Conservation (phyloP, 2,888 invertebrate genomes). For the Digitonthophagus gazella region DNA sequence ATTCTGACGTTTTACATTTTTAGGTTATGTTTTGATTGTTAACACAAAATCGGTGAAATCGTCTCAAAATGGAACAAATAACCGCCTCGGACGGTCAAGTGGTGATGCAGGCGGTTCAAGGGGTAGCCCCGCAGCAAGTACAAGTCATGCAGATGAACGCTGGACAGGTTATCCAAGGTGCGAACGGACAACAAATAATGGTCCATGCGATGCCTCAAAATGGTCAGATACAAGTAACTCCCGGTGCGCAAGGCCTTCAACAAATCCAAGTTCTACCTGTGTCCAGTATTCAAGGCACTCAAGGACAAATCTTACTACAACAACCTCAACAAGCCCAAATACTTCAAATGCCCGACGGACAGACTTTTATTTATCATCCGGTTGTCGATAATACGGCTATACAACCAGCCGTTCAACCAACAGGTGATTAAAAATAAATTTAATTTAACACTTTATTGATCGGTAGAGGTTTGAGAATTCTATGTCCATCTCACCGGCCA, state of each 20-base stretch:
- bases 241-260: slow-evolving; percentile 63
- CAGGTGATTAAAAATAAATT: slow-evolving; percentile 42
- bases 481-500: no score
- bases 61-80: slow-evolving; percentile 56
- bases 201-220: slow-evolving; percentile 65
- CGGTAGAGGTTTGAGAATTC: no score
- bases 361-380: slow-evolving; percentile 88
- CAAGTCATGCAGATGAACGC: slow-evolving; percentile 59
- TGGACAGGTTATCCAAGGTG: slow-evolving; percentile 65
- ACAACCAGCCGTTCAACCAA: slow-evolving; percentile 60
- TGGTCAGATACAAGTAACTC: slow-evolving; percentile 63
- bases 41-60: background rate
- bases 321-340: slow-evolving; percentile 73
- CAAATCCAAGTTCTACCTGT: slow-evolving; percentile 75
- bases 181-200: slow-evolving; percentile 70
- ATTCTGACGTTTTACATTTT: background rate
- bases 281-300: slow-evolving; percentile 60
- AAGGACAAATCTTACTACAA: slow-evolving; percentile 61
- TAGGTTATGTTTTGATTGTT: slow-evolving; percentile 18
- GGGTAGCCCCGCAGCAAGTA: slow-evolving; percentile 61
- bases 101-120: slow-evolving; percentile 56
- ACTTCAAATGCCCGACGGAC: slow-evolving; percentile 89
- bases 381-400: slow-evolving; percentile 57
- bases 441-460: background rate
- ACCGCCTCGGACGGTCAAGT: slow-evolving; percentile 61